phyloP scores from a whole-genome alignment of 1,140 invertebrate species.

The Zophobas atratus region DNA sequence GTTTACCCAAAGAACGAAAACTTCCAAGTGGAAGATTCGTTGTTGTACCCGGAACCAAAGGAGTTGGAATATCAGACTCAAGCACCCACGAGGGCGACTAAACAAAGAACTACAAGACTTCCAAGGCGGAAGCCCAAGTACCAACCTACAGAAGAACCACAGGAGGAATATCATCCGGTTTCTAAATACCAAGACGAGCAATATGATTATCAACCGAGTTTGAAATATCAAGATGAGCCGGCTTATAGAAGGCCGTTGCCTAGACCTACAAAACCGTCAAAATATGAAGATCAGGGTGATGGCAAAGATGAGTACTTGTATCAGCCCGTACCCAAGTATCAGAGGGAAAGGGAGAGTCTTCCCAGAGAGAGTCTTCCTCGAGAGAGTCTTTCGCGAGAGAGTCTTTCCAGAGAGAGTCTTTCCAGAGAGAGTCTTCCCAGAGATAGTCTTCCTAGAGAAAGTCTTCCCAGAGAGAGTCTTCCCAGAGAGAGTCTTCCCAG shows the following conservation, averaged over 20 bases:
- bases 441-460: too few relatives aligned
- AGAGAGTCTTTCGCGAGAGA: too few relatives aligned
- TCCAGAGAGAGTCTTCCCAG: too few relatives aligned
- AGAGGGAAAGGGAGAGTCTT: not conserved
- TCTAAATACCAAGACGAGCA: slow-evolving; percentile 35
- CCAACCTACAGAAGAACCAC: slow-evolving; percentile 26
- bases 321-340: slow-evolving; percentile 22
- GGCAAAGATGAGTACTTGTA: slow-evolving; percentile 31
- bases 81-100: slow-evolving; percentile 11
- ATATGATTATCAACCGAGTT: slow-evolving; percentile 15
- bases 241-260: slow-evolving; percentile 19
- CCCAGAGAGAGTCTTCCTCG: not conserved
- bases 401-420: too few relatives aligned
- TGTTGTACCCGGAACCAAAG: slow-evolving; percentile 22
- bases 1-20: slow-evolving; percentile 19
- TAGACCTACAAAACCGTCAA: slow-evolving; percentile 15
- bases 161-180: slow-evolving; percentile 21
- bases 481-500: slow-evolving; percentile 1
- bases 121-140: slow-evolving; percentile 32
- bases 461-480: too few relatives aligned
- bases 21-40: slow-evolving; percentile 26
- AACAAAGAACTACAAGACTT: slow-evolving; percentile 38
- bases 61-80: slow-evolving; percentile 25
- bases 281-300: slow-evolving; percentile 13
- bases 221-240: slow-evolving; percentile 27